Evolutionary conservation across 1,140 invertebrate species (phyloP).

Genomic region (Episyrphus balteatus): DNA sequence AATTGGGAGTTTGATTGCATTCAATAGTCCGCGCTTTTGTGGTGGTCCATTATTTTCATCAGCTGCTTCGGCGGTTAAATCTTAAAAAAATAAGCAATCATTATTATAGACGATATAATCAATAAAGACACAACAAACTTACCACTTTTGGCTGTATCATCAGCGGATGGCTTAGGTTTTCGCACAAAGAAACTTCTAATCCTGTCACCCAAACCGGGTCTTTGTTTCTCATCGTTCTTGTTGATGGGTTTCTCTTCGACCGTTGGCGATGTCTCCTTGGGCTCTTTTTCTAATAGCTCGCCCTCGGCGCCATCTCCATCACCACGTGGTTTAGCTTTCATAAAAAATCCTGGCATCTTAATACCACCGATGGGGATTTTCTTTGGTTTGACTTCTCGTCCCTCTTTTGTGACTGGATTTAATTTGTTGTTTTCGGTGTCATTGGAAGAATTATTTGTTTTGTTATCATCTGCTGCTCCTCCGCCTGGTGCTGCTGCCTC

Average conservation of each 20-base stretch:
- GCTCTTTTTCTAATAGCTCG: conserved; percentile 35
- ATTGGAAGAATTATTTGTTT: conserved; percentile 34
- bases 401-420: conserved; percentile 47
- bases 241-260: conserved; percentile 15
- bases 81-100: conserved; percentile 1
- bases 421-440: too few relatives aligned
- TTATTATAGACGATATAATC: not conserved
- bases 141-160: conserved; percentile 1
- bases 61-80: conserved; percentile 17
- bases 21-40: conserved; percentile 41
- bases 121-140: not conserved
- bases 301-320: conserved; percentile 38
- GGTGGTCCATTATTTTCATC: conserved; percentile 12
- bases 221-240: conserved; percentile 30
- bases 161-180: conserved; percentile 17
- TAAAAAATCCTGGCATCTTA: conserved; percentile 71
- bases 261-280: conserved; percentile 16
- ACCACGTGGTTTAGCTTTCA: conserved; percentile 51
- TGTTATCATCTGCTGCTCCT: conserved; percentile 39
- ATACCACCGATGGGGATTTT: conserved; percentile 73
- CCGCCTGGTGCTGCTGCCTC: conserved; percentile 25
- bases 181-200: conserved; percentile 29
- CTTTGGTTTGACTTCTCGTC: conserved; percentile 59
- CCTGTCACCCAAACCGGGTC: conserved; percentile 23
- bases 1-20: conserved; percentile 52